Evolutionary conservation across 2,888 invertebrate genomes (phyloP).

Genomic region (Portevinia maculata): DNA sequence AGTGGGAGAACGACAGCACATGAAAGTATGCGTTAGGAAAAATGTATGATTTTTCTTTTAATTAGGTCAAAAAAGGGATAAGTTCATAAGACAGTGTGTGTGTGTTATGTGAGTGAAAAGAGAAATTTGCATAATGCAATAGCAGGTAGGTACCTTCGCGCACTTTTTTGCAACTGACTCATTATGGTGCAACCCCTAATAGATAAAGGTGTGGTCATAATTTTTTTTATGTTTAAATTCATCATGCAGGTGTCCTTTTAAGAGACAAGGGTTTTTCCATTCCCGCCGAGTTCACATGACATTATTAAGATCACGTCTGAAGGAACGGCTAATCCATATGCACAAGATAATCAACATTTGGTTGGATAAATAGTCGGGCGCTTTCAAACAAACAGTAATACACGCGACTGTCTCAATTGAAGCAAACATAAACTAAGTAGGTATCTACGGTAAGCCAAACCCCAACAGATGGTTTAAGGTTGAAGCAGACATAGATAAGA

Average conservation of each 20-base stretch:
- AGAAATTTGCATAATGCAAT: conserved; percentile 31
- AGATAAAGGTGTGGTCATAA: not conserved
- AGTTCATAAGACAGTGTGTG: not conserved
- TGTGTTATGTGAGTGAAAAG: not conserved
- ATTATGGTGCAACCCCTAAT: conserved; percentile 13
- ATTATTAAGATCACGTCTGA: conserved; percentile 25
- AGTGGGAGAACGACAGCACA: conserved; percentile 46
- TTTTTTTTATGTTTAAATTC: not conserved
- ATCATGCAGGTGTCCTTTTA: conserved; percentile 37
- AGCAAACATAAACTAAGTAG: conserved; percentile 55
- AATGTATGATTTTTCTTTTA: conserved; percentile 34
- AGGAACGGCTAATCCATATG: conserved; percentile 28
- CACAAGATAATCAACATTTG: conserved; percentile 19
- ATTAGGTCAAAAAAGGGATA: conserved; percentile 65
- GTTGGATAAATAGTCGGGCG: conserved; percentile 9
- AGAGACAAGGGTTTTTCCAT: conserved; percentile 21
- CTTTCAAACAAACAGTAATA: conserved; percentile 16
- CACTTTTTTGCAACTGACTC: conserved; percentile 1
- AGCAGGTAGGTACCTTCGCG: conserved; percentile 28
- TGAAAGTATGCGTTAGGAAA: conserved; percentile 20
- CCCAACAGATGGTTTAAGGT: conserved; percentile 67
- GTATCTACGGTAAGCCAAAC: conserved; percentile 65
- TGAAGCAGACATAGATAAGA: conserved; percentile 53
- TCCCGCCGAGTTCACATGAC: conserved; percentile 37
- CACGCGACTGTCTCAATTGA: conserved; percentile 61